Evolutionary conservation across 2,797 vertebrate genomes (phyloP).

Genomic region (Carduelis carduelis): DNA sequence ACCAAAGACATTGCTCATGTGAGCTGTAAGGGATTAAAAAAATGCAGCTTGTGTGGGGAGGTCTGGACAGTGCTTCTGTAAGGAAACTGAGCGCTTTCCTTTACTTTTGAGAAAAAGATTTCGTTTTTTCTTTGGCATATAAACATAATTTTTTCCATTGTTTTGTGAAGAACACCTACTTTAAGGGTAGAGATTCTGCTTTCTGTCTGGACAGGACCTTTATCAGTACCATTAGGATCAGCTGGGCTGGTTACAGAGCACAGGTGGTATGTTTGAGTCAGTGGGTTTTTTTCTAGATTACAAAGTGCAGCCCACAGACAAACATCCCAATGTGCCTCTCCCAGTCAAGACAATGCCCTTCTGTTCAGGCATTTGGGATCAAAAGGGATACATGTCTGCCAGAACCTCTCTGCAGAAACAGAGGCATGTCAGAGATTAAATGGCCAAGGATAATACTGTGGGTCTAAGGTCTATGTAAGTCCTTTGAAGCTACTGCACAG

Average conservation of each 20-base stretch:
- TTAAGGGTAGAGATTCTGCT: neutral
- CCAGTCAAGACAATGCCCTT: neutral
- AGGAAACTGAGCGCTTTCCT: neutral
- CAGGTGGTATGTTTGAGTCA: neutral
- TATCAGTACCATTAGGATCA: neutral
- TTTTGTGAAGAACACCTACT: neutral
- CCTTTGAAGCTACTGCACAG: neutral
- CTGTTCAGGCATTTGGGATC: neutral
- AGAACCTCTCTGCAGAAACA: neutral
- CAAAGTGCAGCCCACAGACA: neutral
- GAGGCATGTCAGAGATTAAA: neutral
- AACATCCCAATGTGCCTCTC: neutral
- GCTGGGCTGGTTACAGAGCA: neutral
- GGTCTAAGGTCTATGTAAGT: neutral
- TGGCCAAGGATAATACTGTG: neutral
- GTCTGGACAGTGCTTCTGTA: neutral
- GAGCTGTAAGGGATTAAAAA: neutral
- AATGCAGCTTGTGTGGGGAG: neutral
- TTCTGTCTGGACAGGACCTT: neutral
- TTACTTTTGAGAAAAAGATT: neutral
- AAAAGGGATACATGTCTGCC: neutral
- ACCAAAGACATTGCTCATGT: neutral
- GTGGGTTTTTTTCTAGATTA: neutral
- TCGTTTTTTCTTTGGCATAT: neutral
- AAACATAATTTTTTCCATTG: neutral